These are phyloP conservation scores for Lithophane leautieri DNA, from an alignment of 2,888 invertebrate species.

Conservation along the genomic window DNA sequence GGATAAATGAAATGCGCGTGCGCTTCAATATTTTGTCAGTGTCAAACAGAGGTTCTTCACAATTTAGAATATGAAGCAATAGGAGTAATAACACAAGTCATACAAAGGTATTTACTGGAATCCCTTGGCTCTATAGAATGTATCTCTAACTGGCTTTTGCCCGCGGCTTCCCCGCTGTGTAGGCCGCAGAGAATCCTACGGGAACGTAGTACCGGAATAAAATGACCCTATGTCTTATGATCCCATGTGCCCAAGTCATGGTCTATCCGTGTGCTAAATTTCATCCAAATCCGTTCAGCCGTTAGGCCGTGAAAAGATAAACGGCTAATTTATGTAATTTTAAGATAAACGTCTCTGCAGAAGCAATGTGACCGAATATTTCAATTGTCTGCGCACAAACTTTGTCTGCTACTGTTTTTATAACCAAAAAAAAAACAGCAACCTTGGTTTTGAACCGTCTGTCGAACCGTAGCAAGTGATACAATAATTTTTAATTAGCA, in stretches of 20 bases:
- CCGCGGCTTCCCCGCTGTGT: not conserved
- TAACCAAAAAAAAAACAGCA: slow-evolving; percentile 5
- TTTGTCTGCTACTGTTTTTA: not conserved
- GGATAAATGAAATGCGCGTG: slow-evolving; percentile 66
- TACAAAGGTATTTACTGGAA: not conserved
- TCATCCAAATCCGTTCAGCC: not conserved
- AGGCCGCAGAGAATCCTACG: not conserved
- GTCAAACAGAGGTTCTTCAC: slow-evolving; percentile 45
- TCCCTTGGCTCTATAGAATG: not conserved
- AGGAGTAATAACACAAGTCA: not conserved
- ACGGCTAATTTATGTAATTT: no score
- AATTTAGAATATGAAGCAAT: slow-evolving; percentile 27
- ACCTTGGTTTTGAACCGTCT: slow-evolving; percentile 34
- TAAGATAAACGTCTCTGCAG: not conserved
- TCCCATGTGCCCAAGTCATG: no score
- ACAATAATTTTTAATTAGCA: not conserved
- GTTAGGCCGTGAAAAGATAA: no score
- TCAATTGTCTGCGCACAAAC: not conserved
- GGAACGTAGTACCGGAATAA: not conserved
- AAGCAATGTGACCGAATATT: not conserved
- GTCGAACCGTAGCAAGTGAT: slow-evolving; percentile 10
- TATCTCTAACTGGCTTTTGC: not conserved
- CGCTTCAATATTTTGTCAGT: slow-evolving; percentile 60
- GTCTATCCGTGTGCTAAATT: not conserved
- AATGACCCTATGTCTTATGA: no score